Base-by-base conservation (phyloP, 2,113 vertebrate genomes). In the Ceyx cyanopectus region DNA sequence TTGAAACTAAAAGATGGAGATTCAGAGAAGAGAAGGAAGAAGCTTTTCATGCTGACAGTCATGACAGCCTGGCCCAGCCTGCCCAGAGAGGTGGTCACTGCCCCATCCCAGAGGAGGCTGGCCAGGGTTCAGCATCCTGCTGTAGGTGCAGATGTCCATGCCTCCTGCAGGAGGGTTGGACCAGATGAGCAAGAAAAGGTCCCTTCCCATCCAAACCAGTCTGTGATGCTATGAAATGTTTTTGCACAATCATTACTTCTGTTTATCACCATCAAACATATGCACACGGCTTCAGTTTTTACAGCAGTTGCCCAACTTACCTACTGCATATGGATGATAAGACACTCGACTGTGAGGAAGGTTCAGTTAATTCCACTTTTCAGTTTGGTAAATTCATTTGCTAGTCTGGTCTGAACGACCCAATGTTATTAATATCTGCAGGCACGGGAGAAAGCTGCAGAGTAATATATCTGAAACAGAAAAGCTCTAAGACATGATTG, bases 291-390 rank as follows among this genome's bases (percentile, higher is more conserved):
- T 87, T 43, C 56, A 7, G 70, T 60, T 87, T 80, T 66, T 85
- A 40, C 30, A 87, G 92, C 67, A 60, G 48, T 32, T 77, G 56
- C 89, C 74, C 81, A 43, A 6, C 81, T 91, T 53, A 91, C 75
- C 85, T 93, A n/a, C 89, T 92, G 91, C 0, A 2, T 23, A 3
- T 6, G 68, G 57, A 32, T 70, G 92, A 92, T 93, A 95, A 94
- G 92, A 89, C 61, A 30, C 81, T 87, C 3, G 3, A 26, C 92
- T 78, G 60, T 24, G 45, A 94, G 78, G 79, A 85, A 74, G 48
- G 68, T 67, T 95, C 91, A 82, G 81, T 87, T 94, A 90, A 92
- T 94, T 93, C 81, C 74, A 12, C 85, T 85, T 61, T 45, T 63
- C 79, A 81, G 75, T 70, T 92, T 70, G 65, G 81, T 77, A 87